Base-by-base conservation (phyloP, 2,888 invertebrate genomes). In the Aleiodes alternator region DNA sequence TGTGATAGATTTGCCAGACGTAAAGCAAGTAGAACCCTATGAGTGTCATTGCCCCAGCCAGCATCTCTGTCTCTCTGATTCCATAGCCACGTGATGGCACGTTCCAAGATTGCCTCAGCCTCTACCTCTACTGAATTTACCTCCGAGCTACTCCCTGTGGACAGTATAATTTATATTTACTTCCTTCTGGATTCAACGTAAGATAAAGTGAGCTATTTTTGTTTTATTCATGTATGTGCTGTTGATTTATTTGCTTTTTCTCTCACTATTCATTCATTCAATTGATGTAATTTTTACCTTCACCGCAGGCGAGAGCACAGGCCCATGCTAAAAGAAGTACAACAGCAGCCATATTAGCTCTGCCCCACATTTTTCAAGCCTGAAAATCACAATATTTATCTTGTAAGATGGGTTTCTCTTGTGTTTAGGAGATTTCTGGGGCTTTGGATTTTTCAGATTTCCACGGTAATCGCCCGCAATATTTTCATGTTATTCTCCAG, bases 31-130 rank as follows among this genome's bases (percentile, higher is more conserved):
- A 96, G 92, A 3, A 95, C 96, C 84, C 95, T 94, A 79, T 96
- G 95, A 0, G 96, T 96, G 84, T 96, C 96, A 83, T 95, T 95
- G 51, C 94, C 94, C 95, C 96, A 96, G 5, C 96, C 96, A 92
- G 94, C 95, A 11, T 96, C 94, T 3, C 92, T 90, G 81, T 93
- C 93, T 31, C 96, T 92, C 82, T 95, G 95, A 81, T 93, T 92
- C 85, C 94, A 92, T 29, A 96, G 90, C 92, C 95, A 96, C 81
- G 94, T 92, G 75, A 95, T 89, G 0, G 96, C 96, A 82, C 92
- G 92, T 84, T 93, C 93, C 76, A 94, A 91, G 72, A 93, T 92
- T 80, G 91, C 91, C 0, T 93, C 92, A 12, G 85, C 85, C 4
- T 87, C 87, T 3, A 75, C 68, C 43, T 80, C 81, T 5, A 75